phyloP scores from a whole-genome alignment of 2,888 invertebrate species.

The Erebia palarica region DNA sequence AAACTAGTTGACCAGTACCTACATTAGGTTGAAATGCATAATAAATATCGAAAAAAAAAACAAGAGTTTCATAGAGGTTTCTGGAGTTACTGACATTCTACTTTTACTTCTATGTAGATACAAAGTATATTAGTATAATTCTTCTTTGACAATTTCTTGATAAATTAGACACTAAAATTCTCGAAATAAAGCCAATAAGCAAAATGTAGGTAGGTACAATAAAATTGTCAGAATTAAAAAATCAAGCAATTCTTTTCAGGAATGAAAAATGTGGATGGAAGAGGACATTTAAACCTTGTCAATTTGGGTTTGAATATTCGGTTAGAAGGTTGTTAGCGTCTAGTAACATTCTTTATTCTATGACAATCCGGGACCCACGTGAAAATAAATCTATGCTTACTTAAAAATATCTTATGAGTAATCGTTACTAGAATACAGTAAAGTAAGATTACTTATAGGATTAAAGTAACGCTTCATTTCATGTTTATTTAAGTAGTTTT shows the following conservation, averaged over 20 bases:
- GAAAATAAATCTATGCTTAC: slow-evolving; percentile 19
- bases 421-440: slow-evolving; percentile 19
- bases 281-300: background rate
- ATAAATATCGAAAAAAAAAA: background rate
- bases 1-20: slow-evolving; percentile 8
- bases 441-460: slow-evolving; percentile 25
- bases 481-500: background rate
- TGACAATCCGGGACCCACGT: slow-evolving; percentile 8
- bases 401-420: slow-evolving; percentile 8
- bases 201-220: background rate
- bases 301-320: background rate
- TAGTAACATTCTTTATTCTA: slow-evolving; percentile 9
- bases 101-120: no score
- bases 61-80: no score
- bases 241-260: slow-evolving; percentile 3
- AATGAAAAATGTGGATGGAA: background rate
- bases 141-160: no score
- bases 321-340: background rate
- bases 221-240: slow-evolving; percentile 1
- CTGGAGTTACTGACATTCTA: no score
- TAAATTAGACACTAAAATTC: no score
- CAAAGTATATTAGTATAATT: no score
- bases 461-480: slow-evolving; percentile 21
- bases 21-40: background rate
- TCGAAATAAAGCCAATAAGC: no score